Conservation (phyloP, 2,888 invertebrate species). For the Agrochola circellaris region DNA sequence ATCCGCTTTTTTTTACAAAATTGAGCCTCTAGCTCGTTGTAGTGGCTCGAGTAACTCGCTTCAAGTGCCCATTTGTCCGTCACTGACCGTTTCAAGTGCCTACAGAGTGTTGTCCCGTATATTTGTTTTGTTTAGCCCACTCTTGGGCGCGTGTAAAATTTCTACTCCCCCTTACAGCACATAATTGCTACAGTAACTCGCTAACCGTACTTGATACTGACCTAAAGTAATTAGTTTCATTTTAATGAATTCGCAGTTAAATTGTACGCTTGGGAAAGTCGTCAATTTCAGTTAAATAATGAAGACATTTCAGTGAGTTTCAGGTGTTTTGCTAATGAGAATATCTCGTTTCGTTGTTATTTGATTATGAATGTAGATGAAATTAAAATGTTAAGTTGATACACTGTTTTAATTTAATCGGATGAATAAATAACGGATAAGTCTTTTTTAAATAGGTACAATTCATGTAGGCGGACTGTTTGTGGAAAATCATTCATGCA, state of each 20-base stretch:
- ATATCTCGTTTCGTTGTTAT: conserved; percentile 51
- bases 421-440: neutral
- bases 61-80: conserved; percentile 87
- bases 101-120: conserved; percentile 77
- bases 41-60: conserved; percentile 80
- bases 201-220: conserved; percentile 52
- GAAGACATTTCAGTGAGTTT: conserved; percentile 51
- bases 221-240: conserved; percentile 62
- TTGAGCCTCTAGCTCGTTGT: conserved; percentile 66
- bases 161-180: conserved; percentile 32
- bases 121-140: conserved; percentile 78
- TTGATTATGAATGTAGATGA: conserved; percentile 30
- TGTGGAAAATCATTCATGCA: neutral
- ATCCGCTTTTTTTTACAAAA: conserved; percentile 43
- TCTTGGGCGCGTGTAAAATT: conserved; percentile 56
- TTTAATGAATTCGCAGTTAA: conserved; percentile 57
- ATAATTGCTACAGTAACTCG: conserved; percentile 57
- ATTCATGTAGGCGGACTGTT: neutral
- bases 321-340: conserved; percentile 59
- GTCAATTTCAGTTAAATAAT: conserved; percentile 55
- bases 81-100: conserved; percentile 80
- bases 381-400: conserved; percentile 12
- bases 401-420: conserved; percentile 15
- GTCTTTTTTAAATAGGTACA: neutral
- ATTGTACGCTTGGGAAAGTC: conserved; percentile 52